Evolutionary conservation across 2,888 invertebrate species (phyloP).

Genomic region (Drosophila sordidula): DNA sequence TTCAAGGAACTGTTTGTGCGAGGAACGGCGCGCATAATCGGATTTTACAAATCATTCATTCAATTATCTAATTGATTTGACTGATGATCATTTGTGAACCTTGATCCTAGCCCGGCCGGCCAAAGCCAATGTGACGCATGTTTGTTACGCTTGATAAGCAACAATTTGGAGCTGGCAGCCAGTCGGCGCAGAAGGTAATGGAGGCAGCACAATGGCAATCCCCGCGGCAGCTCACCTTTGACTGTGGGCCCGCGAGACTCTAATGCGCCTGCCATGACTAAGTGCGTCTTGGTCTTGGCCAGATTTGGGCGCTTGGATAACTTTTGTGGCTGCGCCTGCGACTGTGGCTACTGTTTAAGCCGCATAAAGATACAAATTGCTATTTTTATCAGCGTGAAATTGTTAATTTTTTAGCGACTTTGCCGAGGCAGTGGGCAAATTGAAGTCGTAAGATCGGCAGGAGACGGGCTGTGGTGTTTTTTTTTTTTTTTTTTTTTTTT

Average conservation of each 20-base stretch:
- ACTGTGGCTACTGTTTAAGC: slow-evolving; percentile 36
- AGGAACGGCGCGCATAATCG: slow-evolving; percentile 65
- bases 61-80: slow-evolving; percentile 81
- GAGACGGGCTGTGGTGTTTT: neutral
- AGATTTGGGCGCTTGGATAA: slow-evolving; percentile 34
- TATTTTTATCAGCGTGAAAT: slow-evolving; percentile 60
- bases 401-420: slow-evolving; percentile 58
- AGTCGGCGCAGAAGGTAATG: slow-evolving; percentile 3
- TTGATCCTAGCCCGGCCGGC: slow-evolving; percentile 60
- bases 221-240: slow-evolving; percentile 47
- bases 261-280: slow-evolving; percentile 69
- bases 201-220: slow-evolving; percentile 26
- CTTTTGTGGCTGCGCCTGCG: neutral
- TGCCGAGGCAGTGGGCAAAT: slow-evolving; percentile 9
- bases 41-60: slow-evolving; percentile 81
- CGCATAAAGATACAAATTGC: slow-evolving; percentile 32
- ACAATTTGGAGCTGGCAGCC: slow-evolving; percentile 27
- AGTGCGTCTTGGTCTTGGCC: slow-evolving; percentile 47
- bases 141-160: slow-evolving; percentile 74
- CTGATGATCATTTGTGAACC: slow-evolving; percentile 81
- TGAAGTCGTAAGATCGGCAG: neutral
- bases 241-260: slow-evolving; percentile 23
- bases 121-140: slow-evolving; percentile 74
- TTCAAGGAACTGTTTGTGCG: slow-evolving; percentile 10
- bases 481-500: too few species aligned